phyloP scores from a whole-genome alignment of 2,113 vertebrate genomes.

The Pterocles burchelli region DNA sequence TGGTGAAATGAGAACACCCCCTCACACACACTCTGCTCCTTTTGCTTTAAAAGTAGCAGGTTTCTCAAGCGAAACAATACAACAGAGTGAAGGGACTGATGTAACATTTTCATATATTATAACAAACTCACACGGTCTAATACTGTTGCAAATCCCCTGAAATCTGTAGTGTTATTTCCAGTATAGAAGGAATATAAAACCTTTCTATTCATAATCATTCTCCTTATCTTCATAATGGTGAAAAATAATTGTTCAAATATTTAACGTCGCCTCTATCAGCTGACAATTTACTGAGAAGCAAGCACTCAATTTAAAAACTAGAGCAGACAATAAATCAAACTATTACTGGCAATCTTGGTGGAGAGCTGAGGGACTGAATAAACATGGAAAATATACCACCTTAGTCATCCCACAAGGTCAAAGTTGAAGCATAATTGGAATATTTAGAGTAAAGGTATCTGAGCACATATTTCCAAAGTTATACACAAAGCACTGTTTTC shows the following conservation, averaged over 20 bases:
- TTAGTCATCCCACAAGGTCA: neutral
- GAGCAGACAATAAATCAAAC: neutral
- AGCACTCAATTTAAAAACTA: neutral
- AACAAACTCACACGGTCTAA: neutral
- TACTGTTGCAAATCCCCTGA: neutral
- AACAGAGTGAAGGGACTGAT: neutral
- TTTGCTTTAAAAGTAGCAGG: neutral
- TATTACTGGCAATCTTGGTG: neutral
- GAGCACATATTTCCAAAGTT: neutral
- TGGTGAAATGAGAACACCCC: neutral
- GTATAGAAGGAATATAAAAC: neutral
- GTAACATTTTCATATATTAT: neutral
- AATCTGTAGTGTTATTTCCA: neutral
- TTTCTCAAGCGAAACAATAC: neutral
- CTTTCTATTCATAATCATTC: neutral
- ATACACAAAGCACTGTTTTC: neutral
- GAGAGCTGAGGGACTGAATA: neutral
- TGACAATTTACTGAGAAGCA: neutral
- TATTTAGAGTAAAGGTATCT: neutral
- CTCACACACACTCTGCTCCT: too few relatives aligned
- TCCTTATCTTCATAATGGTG: neutral
- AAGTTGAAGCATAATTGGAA: neutral
- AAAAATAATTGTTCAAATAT: neutral
- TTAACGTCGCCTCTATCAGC: neutral
- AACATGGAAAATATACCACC: neutral